These are phyloP conservation scores for Sebastes fasciatus DNA, from an alignment of 2,113 vertebrate species.

Conservation along the genomic window DNA sequence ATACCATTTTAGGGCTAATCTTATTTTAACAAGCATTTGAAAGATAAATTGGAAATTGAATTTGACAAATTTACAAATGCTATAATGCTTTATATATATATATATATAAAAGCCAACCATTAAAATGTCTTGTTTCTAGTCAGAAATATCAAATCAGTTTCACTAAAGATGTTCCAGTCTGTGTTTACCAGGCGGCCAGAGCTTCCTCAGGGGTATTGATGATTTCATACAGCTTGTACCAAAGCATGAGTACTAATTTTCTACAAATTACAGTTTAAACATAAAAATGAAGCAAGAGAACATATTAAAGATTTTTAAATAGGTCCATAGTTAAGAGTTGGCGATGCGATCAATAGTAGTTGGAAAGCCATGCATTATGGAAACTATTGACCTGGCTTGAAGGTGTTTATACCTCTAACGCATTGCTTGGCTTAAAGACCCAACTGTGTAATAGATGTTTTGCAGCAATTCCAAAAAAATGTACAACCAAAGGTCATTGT, in stretches of 20 bases:
- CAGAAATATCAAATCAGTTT: not conserved
- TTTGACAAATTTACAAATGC: not conserved
- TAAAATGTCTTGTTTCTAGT: not conserved
- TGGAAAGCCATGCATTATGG: constrained; percentile 32
- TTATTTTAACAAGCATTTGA: not conserved
- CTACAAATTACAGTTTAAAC: not conserved
- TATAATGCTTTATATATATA: too few relatives aligned
- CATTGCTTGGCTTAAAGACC: constrained; percentile 21
- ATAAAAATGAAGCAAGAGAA: not conserved
- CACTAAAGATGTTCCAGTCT: not conserved
- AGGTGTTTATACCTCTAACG: constrained; percentile 17
- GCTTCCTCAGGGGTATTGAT: not conserved
- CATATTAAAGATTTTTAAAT: constrained; percentile 5
- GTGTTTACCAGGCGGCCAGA: not conserved
- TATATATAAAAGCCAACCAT: not conserved
- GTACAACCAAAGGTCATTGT: constrained; percentile 28
- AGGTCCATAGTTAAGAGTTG: not conserved
- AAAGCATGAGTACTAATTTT: not conserved
- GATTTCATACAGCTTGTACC: not conserved
- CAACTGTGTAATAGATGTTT: constrained; percentile 34
- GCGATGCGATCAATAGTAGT: constrained; percentile 4
- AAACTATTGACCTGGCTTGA: constrained; percentile 11
- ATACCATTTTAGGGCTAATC: not conserved
- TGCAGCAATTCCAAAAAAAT: constrained; percentile 14
- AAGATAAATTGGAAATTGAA: not conserved